Evolutionary conservation across 2,113 vertebrate genomes (phyloP).

Genomic region (Trinectes maculatus): DNA sequence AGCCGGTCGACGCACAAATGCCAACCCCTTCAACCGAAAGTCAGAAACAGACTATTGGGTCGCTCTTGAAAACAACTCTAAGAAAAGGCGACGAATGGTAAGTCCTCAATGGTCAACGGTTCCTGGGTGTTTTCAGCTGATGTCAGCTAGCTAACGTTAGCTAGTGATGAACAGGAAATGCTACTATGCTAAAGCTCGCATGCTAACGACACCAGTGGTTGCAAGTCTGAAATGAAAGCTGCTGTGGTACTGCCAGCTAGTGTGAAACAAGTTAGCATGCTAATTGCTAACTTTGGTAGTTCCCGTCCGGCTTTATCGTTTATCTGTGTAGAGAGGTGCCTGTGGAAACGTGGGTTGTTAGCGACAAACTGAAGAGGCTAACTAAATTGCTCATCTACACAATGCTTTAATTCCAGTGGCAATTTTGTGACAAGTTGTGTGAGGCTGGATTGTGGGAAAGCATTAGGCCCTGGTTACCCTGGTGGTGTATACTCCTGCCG

Average conservation of each 20-base stretch:
- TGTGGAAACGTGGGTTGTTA: neutral
- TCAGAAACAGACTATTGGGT: constrained; percentile 82
- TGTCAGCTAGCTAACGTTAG: constrained; percentile 50
- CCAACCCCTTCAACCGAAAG: constrained; percentile 79
- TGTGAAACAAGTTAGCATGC: constrained; percentile 38
- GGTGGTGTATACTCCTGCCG: constrained; percentile 18
- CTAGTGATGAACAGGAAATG: constrained; percentile 63
- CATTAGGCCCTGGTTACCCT: constrained; percentile 51
- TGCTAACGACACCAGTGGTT: constrained; percentile 36
- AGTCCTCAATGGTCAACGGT: constrained; percentile 18
- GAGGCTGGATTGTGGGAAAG: constrained; percentile 24
- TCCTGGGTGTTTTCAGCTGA: constrained; percentile 10
- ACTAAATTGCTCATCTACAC: neutral
- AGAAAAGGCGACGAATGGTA: constrained; percentile 86
- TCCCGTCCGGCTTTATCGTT: neutral
- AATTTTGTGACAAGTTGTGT: constrained; percentile 25
- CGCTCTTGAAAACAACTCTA: constrained; percentile 82
- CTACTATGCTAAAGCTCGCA: constrained; percentile 55
- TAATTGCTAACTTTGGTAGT: constrained; percentile 21
- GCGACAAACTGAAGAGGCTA: neutral
- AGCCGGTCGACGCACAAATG: constrained; percentile 80
- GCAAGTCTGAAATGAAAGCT: constrained; percentile 37
- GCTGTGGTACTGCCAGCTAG: constrained; percentile 37
- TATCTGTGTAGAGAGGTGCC: accelerated
- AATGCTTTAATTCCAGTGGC: neutral